These are phyloP conservation scores for Phylloscopus whistleri DNA, from an alignment of 2,113 vertebrate species.

Conservation along the genomic window DNA sequence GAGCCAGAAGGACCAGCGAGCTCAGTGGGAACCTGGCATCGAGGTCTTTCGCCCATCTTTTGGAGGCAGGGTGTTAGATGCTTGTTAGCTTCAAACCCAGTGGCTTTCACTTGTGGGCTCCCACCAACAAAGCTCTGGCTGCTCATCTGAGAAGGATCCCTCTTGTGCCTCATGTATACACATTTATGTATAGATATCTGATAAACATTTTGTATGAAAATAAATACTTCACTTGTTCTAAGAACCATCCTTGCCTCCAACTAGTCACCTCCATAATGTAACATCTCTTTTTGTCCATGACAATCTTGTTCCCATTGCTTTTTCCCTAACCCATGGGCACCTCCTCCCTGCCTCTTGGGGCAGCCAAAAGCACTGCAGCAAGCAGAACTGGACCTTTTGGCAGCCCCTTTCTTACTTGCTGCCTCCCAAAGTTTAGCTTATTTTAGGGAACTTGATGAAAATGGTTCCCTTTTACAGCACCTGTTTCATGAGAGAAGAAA, in stretches of 20 bases:
- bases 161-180: background rate
- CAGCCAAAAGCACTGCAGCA: background rate
- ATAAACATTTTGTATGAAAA: slow-evolving; percentile 41
- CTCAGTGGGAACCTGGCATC: accelerated
- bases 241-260: background rate
- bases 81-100: background rate
- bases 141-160: background rate
- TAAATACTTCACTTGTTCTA: slow-evolving; percentile 5
- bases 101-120: background rate
- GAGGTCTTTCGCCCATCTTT: background rate
- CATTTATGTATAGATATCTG: background rate
- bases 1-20: background rate
- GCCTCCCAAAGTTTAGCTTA: background rate
- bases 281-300: background rate
- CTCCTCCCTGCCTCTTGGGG: background rate
- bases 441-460: background rate
- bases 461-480: background rate
- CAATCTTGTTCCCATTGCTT: background rate
- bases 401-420: background rate
- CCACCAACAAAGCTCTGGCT: background rate
- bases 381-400: background rate
- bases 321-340: background rate
- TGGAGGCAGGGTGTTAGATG: background rate
- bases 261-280: background rate
- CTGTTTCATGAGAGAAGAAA: background rate